Evolutionary conservation across 2,888 invertebrate genomes (phyloP), one percentile per base, ranked within the genome.

Genomic region (Tortricodes alternella): DNA sequence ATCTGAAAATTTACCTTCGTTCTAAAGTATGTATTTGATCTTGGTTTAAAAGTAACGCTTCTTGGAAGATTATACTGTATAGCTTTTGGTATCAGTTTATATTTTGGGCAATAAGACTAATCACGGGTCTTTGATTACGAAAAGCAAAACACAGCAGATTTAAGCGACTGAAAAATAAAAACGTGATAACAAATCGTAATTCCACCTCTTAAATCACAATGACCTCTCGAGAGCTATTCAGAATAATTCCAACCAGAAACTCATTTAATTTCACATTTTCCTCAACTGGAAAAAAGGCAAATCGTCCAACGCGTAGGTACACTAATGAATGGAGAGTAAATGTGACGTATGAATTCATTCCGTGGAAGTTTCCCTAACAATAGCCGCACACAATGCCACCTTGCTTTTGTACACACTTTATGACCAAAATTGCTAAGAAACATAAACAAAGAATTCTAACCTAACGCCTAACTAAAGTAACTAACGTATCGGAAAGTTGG

Each of bases 401-500:
- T 1, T 7, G 32, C 38, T 37, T 37, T 56, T 57, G 44, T 57
- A 34, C 57, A 52, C 34, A 51, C 43, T 56, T 53, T 48, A 43
- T 13, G 37, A 21, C 21, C 37, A 16, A 50, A 56, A 50, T 51
- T 39, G 57, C 27, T 38, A 32, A 46, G 41, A 43, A 55, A 51
- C 34, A 38, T 49, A 51, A 57, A 57, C 57, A 57, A 57, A 51
- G 53, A 57, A 49, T 41, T 7, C 24, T 19, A 32, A 27, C 44
- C 23, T 16, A 52, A 52, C 34, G 46, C 15, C n/a, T n/a, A n/a
- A 18, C 27, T 32, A 32, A 41, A 46, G 41, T 48, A 37, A 53
- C 48, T 58, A n/a, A 50, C 44, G 34, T 53, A 59, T 51, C 59
- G 46, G 38, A 49, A 53, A 53, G 53, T 59, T 56, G 27, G 35